Percentiles rank a stretch among this genome's conserved stretches.
phyloP scores from a whole-genome alignment of 2,113 vertebrate species.

The Opisthocomus hoazin region DNA sequence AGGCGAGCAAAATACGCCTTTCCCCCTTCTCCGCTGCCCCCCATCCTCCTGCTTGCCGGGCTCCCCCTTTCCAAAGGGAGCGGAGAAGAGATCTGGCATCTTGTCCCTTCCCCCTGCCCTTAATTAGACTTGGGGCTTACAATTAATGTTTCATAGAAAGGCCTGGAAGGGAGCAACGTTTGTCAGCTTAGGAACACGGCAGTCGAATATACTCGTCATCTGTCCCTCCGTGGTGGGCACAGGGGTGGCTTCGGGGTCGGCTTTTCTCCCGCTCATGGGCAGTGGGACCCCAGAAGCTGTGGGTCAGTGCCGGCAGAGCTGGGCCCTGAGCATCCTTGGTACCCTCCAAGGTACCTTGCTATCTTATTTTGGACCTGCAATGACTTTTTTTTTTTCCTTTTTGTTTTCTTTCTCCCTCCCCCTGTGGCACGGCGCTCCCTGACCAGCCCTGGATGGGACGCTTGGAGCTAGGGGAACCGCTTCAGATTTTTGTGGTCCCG shows the following conservation, averaged over 20 bases:
- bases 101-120: neutral
- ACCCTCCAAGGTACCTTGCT: neutral
- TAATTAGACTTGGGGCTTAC: neutral
- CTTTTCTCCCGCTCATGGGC: neutral
- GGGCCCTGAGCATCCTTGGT: neutral
- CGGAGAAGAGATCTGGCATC: neutral
- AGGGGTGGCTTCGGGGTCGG: neutral
- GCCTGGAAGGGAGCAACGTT: neutral
- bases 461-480: neutral
- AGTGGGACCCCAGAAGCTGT: neutral
- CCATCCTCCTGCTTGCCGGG: neutral
- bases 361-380: neutral
- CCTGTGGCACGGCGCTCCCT: accelerated
- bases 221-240: neutral
- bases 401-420: accelerated
- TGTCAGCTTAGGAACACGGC: neutral
- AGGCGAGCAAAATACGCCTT: neutral
- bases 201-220: neutral
- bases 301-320: accelerated
- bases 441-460: accelerated
- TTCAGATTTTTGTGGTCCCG: neutral
- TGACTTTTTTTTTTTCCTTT: neutral
- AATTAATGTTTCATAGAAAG: neutral
- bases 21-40: neutral
- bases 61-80: constrained; percentile 23